Evolutionary conservation across 2,797 vertebrate genomes (phyloP).

Genomic region (Pogoniulus pusillus): DNA sequence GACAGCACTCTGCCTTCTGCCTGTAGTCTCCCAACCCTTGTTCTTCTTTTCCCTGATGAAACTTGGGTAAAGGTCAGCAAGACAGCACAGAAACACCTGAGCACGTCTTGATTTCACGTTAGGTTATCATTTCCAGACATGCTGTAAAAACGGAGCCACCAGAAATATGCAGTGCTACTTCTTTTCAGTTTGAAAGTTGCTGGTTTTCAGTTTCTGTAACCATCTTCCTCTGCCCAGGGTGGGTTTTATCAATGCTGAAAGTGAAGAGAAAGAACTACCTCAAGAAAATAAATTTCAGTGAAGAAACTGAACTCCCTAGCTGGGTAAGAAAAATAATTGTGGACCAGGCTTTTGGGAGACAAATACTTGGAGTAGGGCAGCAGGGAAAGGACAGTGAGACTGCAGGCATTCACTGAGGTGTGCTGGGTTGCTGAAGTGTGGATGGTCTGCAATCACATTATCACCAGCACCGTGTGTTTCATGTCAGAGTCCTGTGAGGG

Average conservation of each 20-base stretch:
- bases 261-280: background rate
- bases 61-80: background rate
- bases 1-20: background rate
- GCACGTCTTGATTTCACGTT: background rate
- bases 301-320: background rate
- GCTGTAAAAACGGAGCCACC: background rate
- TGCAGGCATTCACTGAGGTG: background rate
- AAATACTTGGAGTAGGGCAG: background rate
- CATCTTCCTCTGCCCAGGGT: background rate
- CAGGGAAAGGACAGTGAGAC: background rate
- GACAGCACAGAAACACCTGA: background rate
- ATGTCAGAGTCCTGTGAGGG: conserved; percentile 11
- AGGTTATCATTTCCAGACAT: background rate
- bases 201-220: background rate
- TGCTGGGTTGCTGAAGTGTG: background rate
- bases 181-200: background rate
- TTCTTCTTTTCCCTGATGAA: background rate
- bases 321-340: background rate
- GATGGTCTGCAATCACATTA: background rate
- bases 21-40: background rate
- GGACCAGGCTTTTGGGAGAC: background rate
- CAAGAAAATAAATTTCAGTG: background rate
- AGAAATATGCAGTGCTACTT: background rate
- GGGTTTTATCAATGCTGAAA: background rate
- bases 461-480: background rate